Evolutionary conservation across 2,888 invertebrate species (phyloP), one percentile per base, ranked within the genome.

Genomic region (Habroteleia sp.): DNA sequence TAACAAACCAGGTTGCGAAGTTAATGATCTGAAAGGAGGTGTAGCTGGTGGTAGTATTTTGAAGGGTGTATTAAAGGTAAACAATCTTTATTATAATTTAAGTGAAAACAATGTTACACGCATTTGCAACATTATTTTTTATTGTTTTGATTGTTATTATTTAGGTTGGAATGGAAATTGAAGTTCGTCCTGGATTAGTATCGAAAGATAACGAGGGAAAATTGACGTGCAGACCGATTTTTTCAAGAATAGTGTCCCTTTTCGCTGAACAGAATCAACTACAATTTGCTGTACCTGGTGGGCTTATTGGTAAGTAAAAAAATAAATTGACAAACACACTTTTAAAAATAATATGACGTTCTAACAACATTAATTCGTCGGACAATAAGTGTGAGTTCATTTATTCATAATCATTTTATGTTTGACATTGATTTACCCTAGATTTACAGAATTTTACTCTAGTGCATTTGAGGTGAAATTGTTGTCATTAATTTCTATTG

Each of bases 1-100:
- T 1, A 99, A 99, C 90, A 99, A 99, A 89, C 99, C 99, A 2
- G 99, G 99, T 37, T 98, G 98, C 88, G 99, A 99, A 89, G 99
- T 98, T 3, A 96, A 97, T 80, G 98, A 99, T 89, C 91, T 99
- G 62, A 96, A 98, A 87, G 99, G 99, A 29, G 99, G 99, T 16
- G 99, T 99, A 16, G 99, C 99, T 62, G 99, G 99, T 77, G 99
- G 99, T 33, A 98, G 98, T 86, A 98, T 99, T 84, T 91, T 99
- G 27, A 94, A 96, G 85, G 99, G 99, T 63, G 98, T 98, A 14
- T 91, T 98, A 16, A 96, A 95, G 89, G 92, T 91, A 81, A 31
- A 62, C 35, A 11, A 17, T 23, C 4, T 23, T n/a, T 23, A 17
- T 6, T 37, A 35, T 8, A 1, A 23, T 3, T n/a, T n/a, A n/a